phyloP scores from a whole-genome alignment of 2,113 vertebrate species.

The Coptodon bakossiorum region DNA sequence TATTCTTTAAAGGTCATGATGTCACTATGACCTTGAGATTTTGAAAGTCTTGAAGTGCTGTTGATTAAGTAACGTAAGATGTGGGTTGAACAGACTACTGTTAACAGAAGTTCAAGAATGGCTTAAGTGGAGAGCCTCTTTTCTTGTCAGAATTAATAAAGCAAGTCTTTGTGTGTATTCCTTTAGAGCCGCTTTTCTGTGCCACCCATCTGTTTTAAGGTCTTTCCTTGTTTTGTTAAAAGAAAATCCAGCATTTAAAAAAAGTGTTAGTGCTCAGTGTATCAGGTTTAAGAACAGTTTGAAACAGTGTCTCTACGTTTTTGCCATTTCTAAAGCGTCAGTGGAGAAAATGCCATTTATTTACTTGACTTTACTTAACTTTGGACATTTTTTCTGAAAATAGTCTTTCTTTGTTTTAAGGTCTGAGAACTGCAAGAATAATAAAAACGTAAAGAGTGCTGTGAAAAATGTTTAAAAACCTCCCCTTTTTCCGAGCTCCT shows the following conservation, averaged over 20 bases:
- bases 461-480: conserved; percentile 47
- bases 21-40: conserved; percentile 31
- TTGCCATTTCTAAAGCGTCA: not conserved
- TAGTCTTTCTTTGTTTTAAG: conserved; percentile 14
- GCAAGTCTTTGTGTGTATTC: conserved; percentile 3
- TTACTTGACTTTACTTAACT: not conserved
- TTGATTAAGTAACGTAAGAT: conserved; percentile 58
- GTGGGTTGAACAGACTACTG: conserved; percentile 33
- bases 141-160: conserved; percentile 59
- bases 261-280: not conserved
- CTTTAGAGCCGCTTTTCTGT: conserved; percentile 32
- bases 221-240: conserved; percentile 26
- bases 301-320: not conserved
- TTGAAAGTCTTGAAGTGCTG: conserved; percentile 34
- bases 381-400: not conserved
- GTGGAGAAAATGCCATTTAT: conserved; percentile 6
- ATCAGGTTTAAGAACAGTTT: not conserved
- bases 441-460: conserved; percentile 31
- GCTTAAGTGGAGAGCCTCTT: conserved; percentile 35
- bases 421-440: conserved; percentile 33
- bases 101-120: conserved; percentile 40
- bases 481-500: conserved; percentile 39
- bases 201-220: conserved; percentile 50
- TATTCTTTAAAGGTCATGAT: conserved; percentile 37
- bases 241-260: conserved; percentile 20